Conservation (phyloP, 2,113 vertebrate species). For the Rousettus leschenaultii region DNA sequence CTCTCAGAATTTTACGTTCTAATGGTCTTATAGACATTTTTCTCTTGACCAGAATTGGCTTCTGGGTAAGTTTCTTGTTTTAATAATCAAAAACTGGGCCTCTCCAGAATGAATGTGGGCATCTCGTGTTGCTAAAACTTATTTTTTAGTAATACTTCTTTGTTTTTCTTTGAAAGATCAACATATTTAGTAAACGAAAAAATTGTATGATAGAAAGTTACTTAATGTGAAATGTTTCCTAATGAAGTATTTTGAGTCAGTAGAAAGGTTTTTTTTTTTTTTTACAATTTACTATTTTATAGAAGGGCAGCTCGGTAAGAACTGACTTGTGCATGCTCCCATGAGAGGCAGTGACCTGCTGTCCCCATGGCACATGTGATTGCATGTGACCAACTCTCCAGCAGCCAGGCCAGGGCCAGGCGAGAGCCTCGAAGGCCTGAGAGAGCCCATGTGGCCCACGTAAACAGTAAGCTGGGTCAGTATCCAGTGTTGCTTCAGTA, state of each 20-base stretch:
- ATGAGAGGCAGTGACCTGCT: neutral
- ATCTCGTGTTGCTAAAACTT: neutral
- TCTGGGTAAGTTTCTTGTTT: neutral
- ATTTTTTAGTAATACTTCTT: neutral
- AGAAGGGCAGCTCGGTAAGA: neutral
- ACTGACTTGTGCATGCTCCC: neutral
- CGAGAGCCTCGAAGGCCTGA: neutral
- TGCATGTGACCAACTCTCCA: neutral
- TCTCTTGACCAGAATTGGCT: neutral
- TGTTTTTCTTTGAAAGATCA: neutral
- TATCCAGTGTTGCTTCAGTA: fast-evolving
- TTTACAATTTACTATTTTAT: no score
- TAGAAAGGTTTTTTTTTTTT: neutral
- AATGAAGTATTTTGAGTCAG: neutral
- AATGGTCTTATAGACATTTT: neutral
- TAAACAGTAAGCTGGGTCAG: fast-evolving
- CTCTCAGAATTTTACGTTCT: neutral
- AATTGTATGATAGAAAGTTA: neutral
- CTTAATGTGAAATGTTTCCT: neutral
- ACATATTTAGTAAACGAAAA: neutral
- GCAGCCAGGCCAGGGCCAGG: neutral
- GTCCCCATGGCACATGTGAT: fast-evolving
- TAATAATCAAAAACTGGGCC: neutral
- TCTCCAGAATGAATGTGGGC: neutral
- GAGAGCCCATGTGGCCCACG: neutral